Evolutionary conservation across 2,888 invertebrate genomes (phyloP), one percentile per base, ranked within the genome.

Genomic region (Pelosia muscerda): DNA sequence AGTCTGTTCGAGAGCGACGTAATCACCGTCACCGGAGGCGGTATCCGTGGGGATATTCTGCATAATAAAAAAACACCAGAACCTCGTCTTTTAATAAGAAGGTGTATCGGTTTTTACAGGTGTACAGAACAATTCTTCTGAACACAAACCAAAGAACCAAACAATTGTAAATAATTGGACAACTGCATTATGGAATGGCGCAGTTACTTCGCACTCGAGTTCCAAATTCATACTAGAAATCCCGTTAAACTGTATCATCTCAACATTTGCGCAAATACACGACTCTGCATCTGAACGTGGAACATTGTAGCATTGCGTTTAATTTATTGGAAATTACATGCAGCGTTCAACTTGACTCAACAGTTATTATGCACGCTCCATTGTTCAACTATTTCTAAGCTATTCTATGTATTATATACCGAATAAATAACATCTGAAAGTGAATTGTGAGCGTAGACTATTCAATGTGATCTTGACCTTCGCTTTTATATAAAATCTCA

Each of bases 251-350:
- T 38, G 38, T 38, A 28, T 13, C 11, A 15, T 25, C 55, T 19
- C 6, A 25, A 26, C 25, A 31, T 63, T 19, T n/a, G 63, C 68
- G 54, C 73, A 58, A 73, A 75, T 77, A 72, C 77, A 77, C 71
- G 73, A 55, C 72, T 69, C 65, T 49, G 63, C 65, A 71, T 71
- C 73, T 72, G 73, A 73, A 69, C 69, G 56, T 42, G 57, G 60
- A 59, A 60, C 63, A 70, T 68, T 65, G 65, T 31, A 67, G 57
- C 59, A 57, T 59, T 55, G 61, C 69, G 69, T 70, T 74, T 81
- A 68, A 81, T 77, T 76, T 78, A 55, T 55, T 55, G 55, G 55
- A 25, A 55, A 55, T 55, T 25, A 55, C 55, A 26, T 26, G 55
- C 26, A 55, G 25, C 55, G 55, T 5, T 13, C 25, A 55, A 25